Conservation (phyloP, 2,888 invertebrate species). For the Plebejus anna region DNA sequence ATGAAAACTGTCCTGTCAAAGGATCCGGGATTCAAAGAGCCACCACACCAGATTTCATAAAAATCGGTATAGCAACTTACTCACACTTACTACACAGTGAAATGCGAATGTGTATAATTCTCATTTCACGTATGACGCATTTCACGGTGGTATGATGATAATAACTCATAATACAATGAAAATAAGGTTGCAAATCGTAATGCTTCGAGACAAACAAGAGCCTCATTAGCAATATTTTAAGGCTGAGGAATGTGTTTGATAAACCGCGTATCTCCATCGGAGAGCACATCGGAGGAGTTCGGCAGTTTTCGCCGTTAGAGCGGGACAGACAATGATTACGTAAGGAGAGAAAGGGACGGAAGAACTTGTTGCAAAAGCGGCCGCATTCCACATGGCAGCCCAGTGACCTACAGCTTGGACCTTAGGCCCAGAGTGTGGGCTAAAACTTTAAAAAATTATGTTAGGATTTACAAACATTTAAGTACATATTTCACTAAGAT, state of each 20-base stretch:
- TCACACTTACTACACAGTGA: too few species aligned
- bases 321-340: constrained; percentile 40
- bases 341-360: constrained; percentile 50
- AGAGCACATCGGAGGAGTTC: constrained; percentile 50
- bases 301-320: constrained; percentile 42
- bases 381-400: constrained; percentile 70
- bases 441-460: not conserved
- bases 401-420: constrained; percentile 69
- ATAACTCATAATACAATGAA: not conserved
- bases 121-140: too few species aligned
- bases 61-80: too few species aligned
- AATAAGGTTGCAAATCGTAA: not conserved
- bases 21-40: too few species aligned
- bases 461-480: not conserved
- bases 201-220: not conserved
- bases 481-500: too few species aligned
- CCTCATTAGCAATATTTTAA: constrained; percentile 18
- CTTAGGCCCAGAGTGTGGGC: constrained; percentile 36
- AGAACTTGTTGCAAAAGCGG: constrained; percentile 74
- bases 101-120: too few species aligned
- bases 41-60: too few species aligned
- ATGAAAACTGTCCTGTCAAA: too few species aligned
- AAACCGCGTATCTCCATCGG: constrained; percentile 44
- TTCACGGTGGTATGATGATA: not conserved
- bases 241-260: constrained; percentile 31